phyloP scores from a whole-genome alignment of 2,113 vertebrate species.

The Scartelaos histophorus region DNA sequence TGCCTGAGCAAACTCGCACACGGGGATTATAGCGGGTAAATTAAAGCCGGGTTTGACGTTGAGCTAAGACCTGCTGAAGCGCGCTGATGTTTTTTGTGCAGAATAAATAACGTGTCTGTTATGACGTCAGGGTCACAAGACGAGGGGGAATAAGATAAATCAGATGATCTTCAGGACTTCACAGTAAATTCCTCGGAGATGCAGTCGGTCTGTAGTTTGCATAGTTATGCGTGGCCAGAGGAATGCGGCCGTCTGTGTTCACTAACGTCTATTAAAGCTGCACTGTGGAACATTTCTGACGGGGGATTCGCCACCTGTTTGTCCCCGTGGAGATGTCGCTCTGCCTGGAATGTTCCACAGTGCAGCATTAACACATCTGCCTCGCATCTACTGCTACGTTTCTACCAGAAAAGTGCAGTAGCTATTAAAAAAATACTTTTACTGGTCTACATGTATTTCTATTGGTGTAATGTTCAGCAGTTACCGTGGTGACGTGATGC shows the following conservation, averaged over 20 bases:
- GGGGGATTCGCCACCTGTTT: too few species aligned
- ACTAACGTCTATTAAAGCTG: too few species aligned
- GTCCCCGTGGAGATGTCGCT: too few species aligned
- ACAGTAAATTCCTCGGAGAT: neutral
- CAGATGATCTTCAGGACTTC: neutral
- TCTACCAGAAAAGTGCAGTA: too few species aligned
- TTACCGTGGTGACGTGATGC: too few species aligned
- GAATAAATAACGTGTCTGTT: neutral
- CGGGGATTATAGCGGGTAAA: conserved; percentile 19
- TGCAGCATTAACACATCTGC: too few species aligned
- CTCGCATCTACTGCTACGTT: too few species aligned
- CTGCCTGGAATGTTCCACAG: too few species aligned
- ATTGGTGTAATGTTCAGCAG: too few species aligned
- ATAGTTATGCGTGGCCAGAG: neutral
- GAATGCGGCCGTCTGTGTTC: neutral
- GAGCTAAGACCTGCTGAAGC: conserved; percentile 3
- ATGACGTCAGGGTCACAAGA: neutral
- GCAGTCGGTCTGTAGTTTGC: neutral
- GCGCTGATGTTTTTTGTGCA: neutral
- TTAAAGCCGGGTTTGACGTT: neutral
- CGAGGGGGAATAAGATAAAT: neutral
- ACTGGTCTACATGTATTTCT: too few species aligned
- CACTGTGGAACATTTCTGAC: too few species aligned
- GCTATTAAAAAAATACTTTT: too few species aligned
- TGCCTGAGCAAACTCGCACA: conserved; percentile 15